These are phyloP conservation scores for Cataglyphis albicans DNA, from an alignment of 2,888 invertebrate species.

Conservation along the genomic window DNA sequence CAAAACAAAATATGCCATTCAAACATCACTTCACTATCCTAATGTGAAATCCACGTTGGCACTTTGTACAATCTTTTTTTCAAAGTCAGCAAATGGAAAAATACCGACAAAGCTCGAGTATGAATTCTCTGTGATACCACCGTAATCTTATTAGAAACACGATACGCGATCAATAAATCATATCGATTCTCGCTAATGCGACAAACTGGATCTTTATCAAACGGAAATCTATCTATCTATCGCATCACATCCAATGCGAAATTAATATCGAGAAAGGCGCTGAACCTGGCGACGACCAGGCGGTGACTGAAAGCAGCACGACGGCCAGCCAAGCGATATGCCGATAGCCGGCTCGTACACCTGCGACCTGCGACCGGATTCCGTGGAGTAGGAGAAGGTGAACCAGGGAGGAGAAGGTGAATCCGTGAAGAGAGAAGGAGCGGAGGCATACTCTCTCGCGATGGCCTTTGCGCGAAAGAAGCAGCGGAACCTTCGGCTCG, in stretches of 20 bases:
- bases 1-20: not conserved
- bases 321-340: constrained; percentile 63
- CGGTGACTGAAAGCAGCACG: constrained; percentile 75
- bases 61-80: not conserved
- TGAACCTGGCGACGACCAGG: constrained; percentile 75
- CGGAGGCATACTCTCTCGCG: constrained; percentile 66
- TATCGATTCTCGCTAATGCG: not conserved
- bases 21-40: constrained; percentile 9
- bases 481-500: constrained; percentile 56
- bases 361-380: constrained; percentile 69
- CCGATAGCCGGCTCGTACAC: constrained; percentile 75
- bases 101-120: not conserved
- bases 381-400: constrained; percentile 66
- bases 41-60: constrained; percentile 3
- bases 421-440: constrained; percentile 61
- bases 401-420: constrained; percentile 60
- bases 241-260: not conserved
- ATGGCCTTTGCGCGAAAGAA: constrained; percentile 74
- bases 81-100: not conserved
- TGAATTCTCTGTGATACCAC: not conserved
- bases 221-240: not conserved
- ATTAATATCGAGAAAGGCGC: constrained; percentile 57
- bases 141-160: constrained; percentile 12
- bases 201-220: not conserved
- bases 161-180: not conserved